Conservation (phyloP, 2,113 vertebrate genomes). For the Platichthys stellatus region DNA sequence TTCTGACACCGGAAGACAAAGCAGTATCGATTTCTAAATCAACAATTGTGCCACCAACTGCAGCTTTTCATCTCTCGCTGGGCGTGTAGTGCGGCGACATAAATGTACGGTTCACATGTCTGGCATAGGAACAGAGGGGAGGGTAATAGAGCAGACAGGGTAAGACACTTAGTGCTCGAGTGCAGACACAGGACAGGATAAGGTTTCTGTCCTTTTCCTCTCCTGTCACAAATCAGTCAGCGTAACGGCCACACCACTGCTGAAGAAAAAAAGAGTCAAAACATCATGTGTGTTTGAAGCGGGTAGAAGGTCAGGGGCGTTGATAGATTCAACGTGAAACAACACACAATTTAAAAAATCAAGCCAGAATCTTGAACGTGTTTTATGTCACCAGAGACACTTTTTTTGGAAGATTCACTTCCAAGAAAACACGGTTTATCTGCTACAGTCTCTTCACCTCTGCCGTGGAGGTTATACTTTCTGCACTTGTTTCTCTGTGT, state of each 20-base stretch:
- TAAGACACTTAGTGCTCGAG: slow-evolving; percentile 55
- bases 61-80: slow-evolving; percentile 44
- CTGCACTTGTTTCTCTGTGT: too few relatives aligned
- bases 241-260: slow-evolving; percentile 39
- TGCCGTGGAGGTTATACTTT: too few relatives aligned
- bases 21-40: slow-evolving; percentile 45
- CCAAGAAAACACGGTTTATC: background rate
- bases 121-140: slow-evolving; percentile 69
- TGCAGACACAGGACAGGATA: slow-evolving; percentile 54
- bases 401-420: background rate
- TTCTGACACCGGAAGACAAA: slow-evolving; percentile 33
- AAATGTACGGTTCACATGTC: slow-evolving; percentile 51
- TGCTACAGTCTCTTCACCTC: background rate
- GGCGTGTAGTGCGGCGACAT: slow-evolving; percentile 38
- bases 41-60: slow-evolving; percentile 38
- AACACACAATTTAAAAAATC: slow-evolving; percentile 3
- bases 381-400: background rate
- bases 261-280: slow-evolving; percentile 33
- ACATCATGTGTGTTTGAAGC: slow-evolving; percentile 25
- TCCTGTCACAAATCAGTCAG: slow-evolving; percentile 53
- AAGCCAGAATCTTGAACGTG: background rate
- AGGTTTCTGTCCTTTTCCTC: slow-evolving; percentile 58
- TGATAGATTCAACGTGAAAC: slow-evolving; percentile 1
- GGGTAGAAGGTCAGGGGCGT: slow-evolving; percentile 2
- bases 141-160: slow-evolving; percentile 46